Conservation (phyloP, 2,797 vertebrate species). For the Danio albolineatus region DNA sequence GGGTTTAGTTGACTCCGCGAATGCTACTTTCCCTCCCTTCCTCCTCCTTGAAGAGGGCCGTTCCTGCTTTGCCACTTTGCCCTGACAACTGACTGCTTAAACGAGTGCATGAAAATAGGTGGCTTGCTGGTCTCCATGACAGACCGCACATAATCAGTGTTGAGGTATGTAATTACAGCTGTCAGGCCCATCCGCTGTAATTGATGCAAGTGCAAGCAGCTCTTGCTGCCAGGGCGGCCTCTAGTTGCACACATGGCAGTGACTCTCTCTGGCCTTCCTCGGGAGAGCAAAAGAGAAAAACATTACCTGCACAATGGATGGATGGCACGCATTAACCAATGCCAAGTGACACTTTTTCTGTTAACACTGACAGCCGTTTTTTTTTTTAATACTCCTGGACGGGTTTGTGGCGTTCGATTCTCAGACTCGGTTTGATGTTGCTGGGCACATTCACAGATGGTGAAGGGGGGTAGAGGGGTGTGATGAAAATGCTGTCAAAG, state of each 20-base stretch:
- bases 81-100: slow-evolving; percentile 73
- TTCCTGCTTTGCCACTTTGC: slow-evolving; percentile 75
- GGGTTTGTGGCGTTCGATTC: slow-evolving; percentile 35
- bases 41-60: slow-evolving; percentile 36
- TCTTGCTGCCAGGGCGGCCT: slow-evolving; percentile 50
- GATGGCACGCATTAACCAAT: slow-evolving; percentile 54
- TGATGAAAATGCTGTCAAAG: slow-evolving; percentile 81
- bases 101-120: slow-evolving; percentile 74
- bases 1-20: slow-evolving; percentile 24
- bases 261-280: slow-evolving; percentile 17
- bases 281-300: slow-evolving; percentile 36
- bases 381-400: slow-evolving; percentile 14
- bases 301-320: slow-evolving; percentile 73
- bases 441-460: slow-evolving; percentile 54
- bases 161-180: slow-evolving; percentile 89
- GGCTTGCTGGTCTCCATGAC: slow-evolving; percentile 80
- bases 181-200: slow-evolving; percentile 86
- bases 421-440: slow-evolving; percentile 51
- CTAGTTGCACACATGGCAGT: slow-evolving; percentile 52
- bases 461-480: slow-evolving; percentile 58
- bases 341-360: slow-evolving; percentile 16
- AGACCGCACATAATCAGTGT: slow-evolving; percentile 79
- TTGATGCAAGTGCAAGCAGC: slow-evolving; percentile 81
- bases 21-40: slow-evolving; percentile 19
- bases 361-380: slow-evolving; percentile 27